A percentile compares a stretch with the other conserved stretches of the same genome.
phyloP scores from a whole-genome alignment of 2,888 invertebrate species.

The Isotomurus palustris region DNA sequence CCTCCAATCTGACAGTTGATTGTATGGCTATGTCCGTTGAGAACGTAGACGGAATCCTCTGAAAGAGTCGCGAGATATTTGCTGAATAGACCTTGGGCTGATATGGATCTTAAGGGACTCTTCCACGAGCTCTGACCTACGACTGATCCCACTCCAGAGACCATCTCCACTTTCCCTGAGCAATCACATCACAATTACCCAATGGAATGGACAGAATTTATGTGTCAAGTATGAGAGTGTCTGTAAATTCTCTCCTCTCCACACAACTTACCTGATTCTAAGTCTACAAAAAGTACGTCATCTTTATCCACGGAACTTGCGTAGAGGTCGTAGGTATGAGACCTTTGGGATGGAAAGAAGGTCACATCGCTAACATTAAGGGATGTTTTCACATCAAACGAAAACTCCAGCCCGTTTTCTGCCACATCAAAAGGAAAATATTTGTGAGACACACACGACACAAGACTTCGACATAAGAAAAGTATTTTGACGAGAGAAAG shows the following conservation, averaged over 20 bases:
- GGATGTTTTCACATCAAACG: conserved; percentile 70
- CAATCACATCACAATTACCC: not conserved
- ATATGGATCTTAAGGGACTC: conserved; percentile 55
- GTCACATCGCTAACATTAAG: conserved; percentile 67
- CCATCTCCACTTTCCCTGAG: conserved; percentile 68
- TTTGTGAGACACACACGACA: too few species aligned
- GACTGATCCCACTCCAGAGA: conserved; percentile 65
- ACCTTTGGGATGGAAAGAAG: conserved; percentile 66
- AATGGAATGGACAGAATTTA: not conserved
- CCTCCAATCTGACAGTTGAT: conserved; percentile 71
- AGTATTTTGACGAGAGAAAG: not conserved
- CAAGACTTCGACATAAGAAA: too few species aligned
- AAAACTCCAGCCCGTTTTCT: conserved; percentile 63
- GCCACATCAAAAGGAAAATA: too few species aligned
- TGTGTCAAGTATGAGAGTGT: not conserved
- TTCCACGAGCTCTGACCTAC: conserved; percentile 50
- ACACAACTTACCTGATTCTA: conserved; percentile 58
- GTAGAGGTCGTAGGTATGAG: conserved; percentile 68
- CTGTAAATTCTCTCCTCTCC: not conserved
- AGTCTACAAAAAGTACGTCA: conserved; percentile 65
- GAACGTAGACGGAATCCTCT: conserved; percentile 65
- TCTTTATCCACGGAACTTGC: conserved; percentile 67
- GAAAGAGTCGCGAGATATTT: conserved; percentile 69
- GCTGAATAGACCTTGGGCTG: conserved; percentile 65
- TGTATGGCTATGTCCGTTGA: conserved; percentile 65